Percentiles rank a stretch among this genome's conserved stretches.
These are phyloP conservation scores for Catharus minimus DNA, from an alignment of 2,113 vertebrate species.

Conservation along the genomic window DNA sequence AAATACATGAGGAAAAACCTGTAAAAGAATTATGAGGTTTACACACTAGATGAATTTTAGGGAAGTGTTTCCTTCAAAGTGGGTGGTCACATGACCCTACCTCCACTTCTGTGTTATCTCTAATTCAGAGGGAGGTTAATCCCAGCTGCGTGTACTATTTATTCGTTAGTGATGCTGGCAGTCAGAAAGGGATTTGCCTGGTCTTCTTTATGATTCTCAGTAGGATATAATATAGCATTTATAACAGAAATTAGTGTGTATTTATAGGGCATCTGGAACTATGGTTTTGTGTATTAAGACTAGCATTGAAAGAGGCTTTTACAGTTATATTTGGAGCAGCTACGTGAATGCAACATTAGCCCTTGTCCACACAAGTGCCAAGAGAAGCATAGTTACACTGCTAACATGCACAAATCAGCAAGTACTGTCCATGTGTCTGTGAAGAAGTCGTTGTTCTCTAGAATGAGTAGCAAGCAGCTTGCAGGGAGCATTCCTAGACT, in stretches of 20 bases:
- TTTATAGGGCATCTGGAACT: background rate
- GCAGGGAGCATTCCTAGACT: background rate
- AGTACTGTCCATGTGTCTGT: rapidly evolving
- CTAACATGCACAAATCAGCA: background rate
- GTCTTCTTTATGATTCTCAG: background rate
- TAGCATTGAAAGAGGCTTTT: background rate
- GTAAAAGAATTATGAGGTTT: background rate
- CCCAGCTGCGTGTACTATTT: background rate
- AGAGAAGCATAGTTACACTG: background rate
- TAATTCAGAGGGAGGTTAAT: background rate
- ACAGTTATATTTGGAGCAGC: background rate
- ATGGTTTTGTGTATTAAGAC: background rate
- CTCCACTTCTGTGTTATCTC: background rate
- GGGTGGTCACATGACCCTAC: background rate
- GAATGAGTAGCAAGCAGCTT: background rate
- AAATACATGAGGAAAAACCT: background rate
- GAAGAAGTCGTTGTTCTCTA: background rate
- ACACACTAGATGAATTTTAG: background rate
- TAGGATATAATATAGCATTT: background rate
- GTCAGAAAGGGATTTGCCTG: background rate
- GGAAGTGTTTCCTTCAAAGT: background rate
- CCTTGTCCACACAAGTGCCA: background rate
- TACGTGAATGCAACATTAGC: background rate
- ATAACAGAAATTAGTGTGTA: background rate
- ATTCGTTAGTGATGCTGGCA: background rate